phyloP scores from a whole-genome alignment of 2,797 vertebrate species.

The Yasuhikotakia modesta region DNA sequence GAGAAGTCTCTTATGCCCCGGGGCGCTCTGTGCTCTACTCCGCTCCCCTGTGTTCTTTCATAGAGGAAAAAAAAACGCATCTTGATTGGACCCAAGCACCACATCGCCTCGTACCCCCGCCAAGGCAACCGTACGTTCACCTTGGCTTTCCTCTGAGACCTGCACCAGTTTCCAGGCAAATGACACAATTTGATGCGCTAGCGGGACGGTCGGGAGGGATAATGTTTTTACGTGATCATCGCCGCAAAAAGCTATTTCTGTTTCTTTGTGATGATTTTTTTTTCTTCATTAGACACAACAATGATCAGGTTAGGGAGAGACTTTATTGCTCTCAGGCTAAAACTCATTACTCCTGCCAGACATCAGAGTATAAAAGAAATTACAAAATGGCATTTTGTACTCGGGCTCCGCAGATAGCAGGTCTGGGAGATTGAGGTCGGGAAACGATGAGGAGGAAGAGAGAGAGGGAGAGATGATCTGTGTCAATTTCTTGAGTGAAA shows the following conservation, averaged over 20 bases:
- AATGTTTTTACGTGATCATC: slow-evolving; percentile 80
- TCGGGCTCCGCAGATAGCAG: slow-evolving; percentile 74
- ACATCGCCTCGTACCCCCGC: slow-evolving; percentile 72
- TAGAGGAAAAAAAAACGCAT: slow-evolving; percentile 56
- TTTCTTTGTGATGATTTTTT: slow-evolving; percentile 61
- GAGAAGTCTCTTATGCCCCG: slow-evolving; percentile 70
- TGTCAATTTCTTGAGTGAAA: slow-evolving; percentile 70
- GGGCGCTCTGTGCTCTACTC: slow-evolving; percentile 69
- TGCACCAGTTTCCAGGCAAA: slow-evolving; percentile 83
- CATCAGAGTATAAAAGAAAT: slow-evolving; percentile 78
- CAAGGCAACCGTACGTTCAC: slow-evolving; percentile 74
- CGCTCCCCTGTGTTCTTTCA: slow-evolving; percentile 29
- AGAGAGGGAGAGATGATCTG: slow-evolving; percentile 70
- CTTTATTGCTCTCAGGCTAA: slow-evolving; percentile 78
- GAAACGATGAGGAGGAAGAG: slow-evolving; percentile 66
- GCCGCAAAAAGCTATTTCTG: slow-evolving; percentile 59
- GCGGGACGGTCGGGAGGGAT: slow-evolving; percentile 79
- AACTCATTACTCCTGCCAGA: slow-evolving; percentile 81
- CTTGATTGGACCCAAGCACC: slow-evolving; percentile 77
- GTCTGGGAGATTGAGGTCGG: slow-evolving; percentile 73
- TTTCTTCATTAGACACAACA: slow-evolving; percentile 76
- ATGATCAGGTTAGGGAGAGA: slow-evolving; percentile 76
- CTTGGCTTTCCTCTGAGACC: slow-evolving; percentile 80
- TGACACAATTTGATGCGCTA: slow-evolving; percentile 81
- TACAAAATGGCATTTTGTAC: slow-evolving; percentile 75